Percentiles rank a stretch among this genome's conserved stretches.
These are phyloP conservation scores for Drosophila parthenogenetica DNA, from an alignment of 2,888 invertebrate genomes.

Conservation along the genomic window DNA sequence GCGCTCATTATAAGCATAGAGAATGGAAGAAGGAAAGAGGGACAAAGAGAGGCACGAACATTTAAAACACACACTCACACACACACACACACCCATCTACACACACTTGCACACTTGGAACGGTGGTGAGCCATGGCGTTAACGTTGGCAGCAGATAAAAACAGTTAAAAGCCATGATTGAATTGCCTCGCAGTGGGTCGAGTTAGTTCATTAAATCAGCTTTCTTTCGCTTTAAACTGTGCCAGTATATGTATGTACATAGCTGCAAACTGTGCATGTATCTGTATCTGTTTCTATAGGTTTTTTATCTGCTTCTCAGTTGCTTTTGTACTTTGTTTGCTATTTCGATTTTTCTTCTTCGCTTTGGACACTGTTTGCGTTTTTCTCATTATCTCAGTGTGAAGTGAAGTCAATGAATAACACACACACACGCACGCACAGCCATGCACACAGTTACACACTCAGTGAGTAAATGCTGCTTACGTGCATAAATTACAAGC, in stretches of 20 bases:
- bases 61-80: constrained; percentile 18
- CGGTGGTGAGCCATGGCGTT: constrained; percentile 39
- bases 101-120: constrained; percentile 6
- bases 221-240: constrained; percentile 16
- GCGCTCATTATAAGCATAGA: constrained; percentile 42
- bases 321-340: constrained; percentile 31
- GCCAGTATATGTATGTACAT: constrained; percentile 8
- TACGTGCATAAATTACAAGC: constrained; percentile 66
- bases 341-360: constrained; percentile 37
- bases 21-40: not conserved
- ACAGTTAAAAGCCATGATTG: constrained; percentile 55
- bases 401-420: constrained; percentile 54
- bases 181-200: constrained; percentile 44
- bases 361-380: constrained; percentile 28
- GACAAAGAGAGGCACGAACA: constrained; percentile 2
- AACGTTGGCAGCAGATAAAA: constrained; percentile 45
- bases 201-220: constrained; percentile 68
- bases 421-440: constrained; percentile 23
- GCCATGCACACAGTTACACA: constrained; percentile 3
- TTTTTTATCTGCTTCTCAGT: not conserved
- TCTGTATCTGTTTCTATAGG: not conserved
- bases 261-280: not conserved
- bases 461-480: constrained; percentile 38
- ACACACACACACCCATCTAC: constrained; percentile 13
- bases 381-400: constrained; percentile 71